A percentile compares a stretch with the other conserved stretches of the same genome.
phyloP scores from a whole-genome alignment of 2,888 invertebrate genomes.

The Tridacna gigas region DNA sequence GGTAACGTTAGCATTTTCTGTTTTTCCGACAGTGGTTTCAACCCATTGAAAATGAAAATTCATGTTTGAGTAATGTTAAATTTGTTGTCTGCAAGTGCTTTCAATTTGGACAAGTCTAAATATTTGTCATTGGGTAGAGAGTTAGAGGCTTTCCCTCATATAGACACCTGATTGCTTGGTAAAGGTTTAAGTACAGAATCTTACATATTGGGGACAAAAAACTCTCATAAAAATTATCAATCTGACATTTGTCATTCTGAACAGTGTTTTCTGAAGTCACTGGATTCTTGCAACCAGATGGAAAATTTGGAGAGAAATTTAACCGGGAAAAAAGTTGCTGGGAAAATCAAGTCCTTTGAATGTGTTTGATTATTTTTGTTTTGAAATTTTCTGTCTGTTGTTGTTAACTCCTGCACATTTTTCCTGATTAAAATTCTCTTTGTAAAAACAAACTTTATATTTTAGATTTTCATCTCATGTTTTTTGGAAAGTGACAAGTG shows the following conservation, averaged over 20 bases:
- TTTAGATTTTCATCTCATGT: too few species aligned
- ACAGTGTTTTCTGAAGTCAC: not conserved
- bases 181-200: too few species aligned
- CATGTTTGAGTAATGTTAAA: too few species aligned
- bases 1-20: too few species aligned
- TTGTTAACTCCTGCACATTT: not conserved
- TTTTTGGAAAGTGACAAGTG: too few species aligned
- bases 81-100: not conserved
- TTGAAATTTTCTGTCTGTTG: not conserved
- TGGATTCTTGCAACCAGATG: not conserved
- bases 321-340: not conserved
- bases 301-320: not conserved
- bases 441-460: too few species aligned
- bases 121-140: not conserved
- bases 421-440: constrained; percentile 11
- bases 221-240: too few species aligned
- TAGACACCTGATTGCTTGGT: not conserved
- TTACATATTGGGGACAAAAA: too few species aligned
- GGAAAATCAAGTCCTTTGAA: not conserved
- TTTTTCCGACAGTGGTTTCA: too few species aligned
- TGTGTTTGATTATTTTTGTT: not conserved
- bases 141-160: not conserved
- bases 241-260: not conserved
- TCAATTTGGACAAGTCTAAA: not conserved
- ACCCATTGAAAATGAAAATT: too few species aligned